A percentile compares a stretch with the other conserved stretches of the same genome.
These are phyloP conservation scores for Andrena camellia DNA, from an alignment of 2,888 invertebrate genomes.

Conservation along the genomic window DNA sequence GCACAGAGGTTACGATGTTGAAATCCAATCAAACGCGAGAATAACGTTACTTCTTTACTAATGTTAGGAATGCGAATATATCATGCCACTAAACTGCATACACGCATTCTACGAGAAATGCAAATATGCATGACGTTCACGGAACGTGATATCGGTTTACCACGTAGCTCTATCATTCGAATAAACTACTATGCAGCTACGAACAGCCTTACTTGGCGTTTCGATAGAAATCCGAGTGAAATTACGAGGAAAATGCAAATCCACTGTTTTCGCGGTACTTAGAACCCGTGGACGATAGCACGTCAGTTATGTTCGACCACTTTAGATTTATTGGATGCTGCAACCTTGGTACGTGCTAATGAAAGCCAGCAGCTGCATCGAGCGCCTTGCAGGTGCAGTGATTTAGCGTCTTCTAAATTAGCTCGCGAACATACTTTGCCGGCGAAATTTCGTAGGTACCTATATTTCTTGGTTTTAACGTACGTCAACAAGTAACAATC, in stretches of 20 bases:
- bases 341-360: conserved; percentile 52
- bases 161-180: conserved; percentile 6
- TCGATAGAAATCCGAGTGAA: not conserved
- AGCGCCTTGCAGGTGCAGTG: conserved; percentile 50
- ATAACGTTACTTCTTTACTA: too few relatives aligned
- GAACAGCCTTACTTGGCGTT: not conserved
- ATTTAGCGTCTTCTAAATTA: conserved; percentile 57
- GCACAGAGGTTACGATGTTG: too few relatives aligned
- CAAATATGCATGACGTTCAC: conserved; percentile 13
- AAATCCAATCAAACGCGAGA: too few relatives aligned
- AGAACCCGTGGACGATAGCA: not conserved
- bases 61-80: not conserved
- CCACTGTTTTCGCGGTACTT: not conserved
- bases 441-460: conserved; percentile 19
- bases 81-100: conserved; percentile 6
- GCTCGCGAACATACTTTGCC: conserved; percentile 1
- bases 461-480: too few relatives aligned
- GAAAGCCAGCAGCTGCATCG: conserved; percentile 54
- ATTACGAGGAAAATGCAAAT: conserved; percentile 16
- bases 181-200: not conserved
- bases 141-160: conserved; percentile 24
- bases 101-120: conserved; percentile 11
- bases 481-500: too few relatives aligned
- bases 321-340: conserved; percentile 41
- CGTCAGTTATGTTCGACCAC: conserved; percentile 26